Percentiles rank a stretch among this genome's conserved stretches.
Evolutionary conservation across 2,888 invertebrate genomes (phyloP).

Genomic region (Biston stratarius): DNA sequence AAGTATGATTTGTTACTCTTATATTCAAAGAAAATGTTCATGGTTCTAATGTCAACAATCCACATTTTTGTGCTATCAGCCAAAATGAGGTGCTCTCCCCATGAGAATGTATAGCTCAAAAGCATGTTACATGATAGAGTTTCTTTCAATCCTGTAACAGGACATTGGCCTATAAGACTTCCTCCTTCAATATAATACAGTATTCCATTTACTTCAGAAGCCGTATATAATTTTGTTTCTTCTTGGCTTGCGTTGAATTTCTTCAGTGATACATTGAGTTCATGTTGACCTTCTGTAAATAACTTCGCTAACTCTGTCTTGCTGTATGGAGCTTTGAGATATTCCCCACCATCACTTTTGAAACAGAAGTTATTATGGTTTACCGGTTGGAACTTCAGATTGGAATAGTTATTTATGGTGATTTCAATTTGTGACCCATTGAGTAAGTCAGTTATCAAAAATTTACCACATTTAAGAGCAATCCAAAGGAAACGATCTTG

Average conservation of each 20-base stretch:
- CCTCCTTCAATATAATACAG: slow-evolving; percentile 54
- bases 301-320: slow-evolving; percentile 55
- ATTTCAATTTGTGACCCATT: slow-evolving; percentile 57
- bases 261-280: slow-evolving; percentile 56
- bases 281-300: slow-evolving; percentile 51
- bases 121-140: slow-evolving; percentile 28
- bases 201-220: slow-evolving; percentile 55
- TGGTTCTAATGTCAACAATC: slow-evolving; percentile 62
- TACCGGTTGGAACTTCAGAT: slow-evolving; percentile 58
- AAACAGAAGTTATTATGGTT: slow-evolving; percentile 56
- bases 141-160: slow-evolving; percentile 64
- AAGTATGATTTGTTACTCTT: slow-evolving; percentile 55
- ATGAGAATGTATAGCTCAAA: slow-evolving; percentile 57
- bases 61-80: slow-evolving; percentile 64
- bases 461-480: slow-evolving; percentile 63
- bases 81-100: slow-evolving; percentile 65
- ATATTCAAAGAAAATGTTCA: slow-evolving; percentile 61
- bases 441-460: slow-evolving; percentile 61
- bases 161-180: slow-evolving; percentile 60
- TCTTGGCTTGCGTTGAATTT: slow-evolving; percentile 48
- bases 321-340: slow-evolving; percentile 53
- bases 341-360: slow-evolving; percentile 72
- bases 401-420: slow-evolving; percentile 59
- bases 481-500: slow-evolving; percentile 69
- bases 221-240: slow-evolving; percentile 26